These are phyloP conservation scores for Leucopsar rothschildi DNA, from an alignment of 2,113 vertebrate species.

Conservation along the genomic window DNA sequence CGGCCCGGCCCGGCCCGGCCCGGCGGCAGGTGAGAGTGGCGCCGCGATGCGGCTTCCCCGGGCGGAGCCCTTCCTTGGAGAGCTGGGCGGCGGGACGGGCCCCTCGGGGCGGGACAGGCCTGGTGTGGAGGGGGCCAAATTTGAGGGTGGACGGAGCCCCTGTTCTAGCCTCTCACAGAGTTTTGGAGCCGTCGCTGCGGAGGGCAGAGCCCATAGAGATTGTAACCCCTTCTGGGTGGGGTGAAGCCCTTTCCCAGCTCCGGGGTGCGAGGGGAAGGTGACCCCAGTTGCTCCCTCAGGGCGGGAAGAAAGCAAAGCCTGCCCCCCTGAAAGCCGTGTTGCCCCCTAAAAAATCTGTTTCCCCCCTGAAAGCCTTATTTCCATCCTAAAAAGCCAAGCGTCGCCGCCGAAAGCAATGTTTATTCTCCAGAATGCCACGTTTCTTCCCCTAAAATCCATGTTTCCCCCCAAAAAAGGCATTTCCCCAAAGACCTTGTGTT, in stretches of 20 bases:
- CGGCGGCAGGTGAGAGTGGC: too few species aligned
- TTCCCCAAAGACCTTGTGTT: background rate
- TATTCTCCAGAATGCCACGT: background rate
- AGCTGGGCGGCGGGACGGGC: background rate
- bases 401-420: background rate
- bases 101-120: background rate
- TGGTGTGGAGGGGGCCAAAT: background rate
- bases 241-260: background rate
- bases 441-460: background rate
- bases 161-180: background rate
- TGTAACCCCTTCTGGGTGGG: background rate
- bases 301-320: background rate
- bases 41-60: too few species aligned
- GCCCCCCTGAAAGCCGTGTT: too few species aligned
- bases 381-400: background rate
- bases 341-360: background rate
- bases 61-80: background rate
- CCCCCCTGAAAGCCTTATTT: too few species aligned
- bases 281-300: background rate
- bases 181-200: background rate
- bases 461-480: background rate
- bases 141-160: background rate
- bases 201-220: background rate
- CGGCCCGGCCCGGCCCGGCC: too few species aligned
- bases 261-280: background rate